Conservation (phyloP, 1,140 invertebrate genomes). For the Calosoma granatense region DNA sequence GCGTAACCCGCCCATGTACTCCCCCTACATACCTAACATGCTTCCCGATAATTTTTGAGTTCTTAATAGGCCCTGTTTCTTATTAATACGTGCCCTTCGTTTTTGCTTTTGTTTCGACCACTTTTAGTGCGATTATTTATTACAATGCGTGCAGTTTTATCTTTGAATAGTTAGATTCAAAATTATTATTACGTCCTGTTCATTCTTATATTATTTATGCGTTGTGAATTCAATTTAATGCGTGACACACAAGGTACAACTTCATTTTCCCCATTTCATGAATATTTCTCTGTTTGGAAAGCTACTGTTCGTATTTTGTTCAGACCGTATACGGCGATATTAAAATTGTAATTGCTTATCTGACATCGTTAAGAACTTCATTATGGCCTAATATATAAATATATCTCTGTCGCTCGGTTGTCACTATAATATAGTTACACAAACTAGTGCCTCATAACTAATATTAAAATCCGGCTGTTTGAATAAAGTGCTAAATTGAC, state of each 20-base stretch:
- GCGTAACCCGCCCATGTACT: no score
- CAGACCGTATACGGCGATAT: no score
- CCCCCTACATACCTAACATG: not conserved
- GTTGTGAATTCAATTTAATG: not conserved
- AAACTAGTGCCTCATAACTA: no score
- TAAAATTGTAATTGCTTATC: no score
- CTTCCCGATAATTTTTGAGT: not conserved
- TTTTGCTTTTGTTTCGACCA: not conserved
- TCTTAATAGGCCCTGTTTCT: conserved; percentile 2
- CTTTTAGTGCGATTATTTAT: not conserved
- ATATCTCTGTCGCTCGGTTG: no score
- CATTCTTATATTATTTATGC: not conserved
- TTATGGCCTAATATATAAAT: no score
- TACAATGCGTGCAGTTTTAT: not conserved
- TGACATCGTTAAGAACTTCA: no score
- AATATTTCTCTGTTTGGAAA: no score
- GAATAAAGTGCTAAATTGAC: no score
- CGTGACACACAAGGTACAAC: not conserved
- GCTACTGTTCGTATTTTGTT: no score
- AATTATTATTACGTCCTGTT: not conserved
- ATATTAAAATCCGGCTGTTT: no score
- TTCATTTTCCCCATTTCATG: not conserved
- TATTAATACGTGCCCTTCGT: not conserved
- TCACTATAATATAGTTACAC: no score
- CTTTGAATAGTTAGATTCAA: not conserved